phyloP scores from a whole-genome alignment of 2,888 invertebrate species.

The Cordylochernes scorpioides region DNA sequence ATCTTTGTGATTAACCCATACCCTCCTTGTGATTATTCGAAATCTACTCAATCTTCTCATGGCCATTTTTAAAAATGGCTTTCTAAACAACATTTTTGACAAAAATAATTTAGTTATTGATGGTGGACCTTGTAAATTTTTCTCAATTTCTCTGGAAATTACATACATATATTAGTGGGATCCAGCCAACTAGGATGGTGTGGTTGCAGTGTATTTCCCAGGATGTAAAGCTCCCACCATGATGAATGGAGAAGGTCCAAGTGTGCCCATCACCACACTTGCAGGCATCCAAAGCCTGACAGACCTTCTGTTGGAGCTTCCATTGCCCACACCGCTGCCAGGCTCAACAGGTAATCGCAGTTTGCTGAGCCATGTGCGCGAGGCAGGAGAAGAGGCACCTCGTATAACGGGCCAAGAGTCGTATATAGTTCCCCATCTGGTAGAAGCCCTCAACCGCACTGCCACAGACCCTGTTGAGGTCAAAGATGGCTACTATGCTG shows the following conservation, averaged over 20 bases:
- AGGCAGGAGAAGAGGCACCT: conserved; percentile 11
- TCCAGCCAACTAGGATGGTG: no score
- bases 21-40: no score
- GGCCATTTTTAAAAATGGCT: no score
- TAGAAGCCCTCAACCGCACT: conserved; percentile 10
- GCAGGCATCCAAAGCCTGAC: conserved; percentile 14
- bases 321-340: conserved; percentile 13
- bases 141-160: no score
- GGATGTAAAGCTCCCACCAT: no score
- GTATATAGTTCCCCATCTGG: conserved; percentile 8
- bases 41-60: no score
- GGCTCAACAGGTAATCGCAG: conserved; percentile 10
- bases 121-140: no score
- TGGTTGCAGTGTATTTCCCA: no score
- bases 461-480: conserved; percentile 9
- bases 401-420: conserved; percentile 7
- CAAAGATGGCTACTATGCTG: conserved; percentile 11
- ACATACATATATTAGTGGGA: no score
- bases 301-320: conserved; percentile 15
- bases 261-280: conserved; percentile 12
- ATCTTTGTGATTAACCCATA: no score
- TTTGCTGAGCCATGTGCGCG: conserved; percentile 8
- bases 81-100: no score
- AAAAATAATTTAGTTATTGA: no score
- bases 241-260: conserved; percentile 13